phyloP scores from a whole-genome alignment of 1,140 invertebrate genomes.

The Ericerus pela region DNA sequence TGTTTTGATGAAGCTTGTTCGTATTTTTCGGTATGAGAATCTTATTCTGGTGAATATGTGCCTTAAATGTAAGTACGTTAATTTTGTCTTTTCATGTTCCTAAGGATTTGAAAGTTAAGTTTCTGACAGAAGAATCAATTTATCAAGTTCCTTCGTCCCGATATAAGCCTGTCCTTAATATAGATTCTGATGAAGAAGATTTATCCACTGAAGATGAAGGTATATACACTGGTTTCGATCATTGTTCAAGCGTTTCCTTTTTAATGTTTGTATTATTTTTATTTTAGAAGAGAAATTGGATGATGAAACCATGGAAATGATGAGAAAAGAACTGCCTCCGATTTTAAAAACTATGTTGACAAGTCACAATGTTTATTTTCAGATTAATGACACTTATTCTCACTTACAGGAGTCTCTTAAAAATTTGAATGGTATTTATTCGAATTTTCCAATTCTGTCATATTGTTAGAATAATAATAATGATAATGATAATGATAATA shows the following conservation, averaged over 20 bases:
- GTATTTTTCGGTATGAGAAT: background rate
- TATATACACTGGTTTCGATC: background rate
- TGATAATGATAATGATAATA: no score
- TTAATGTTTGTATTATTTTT: background rate
- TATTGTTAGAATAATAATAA: no score
- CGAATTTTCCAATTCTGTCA: no score
- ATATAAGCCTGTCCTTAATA: background rate
- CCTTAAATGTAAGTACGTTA: background rate
- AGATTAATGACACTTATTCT: background rate
- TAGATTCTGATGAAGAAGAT: conserved; percentile 5
- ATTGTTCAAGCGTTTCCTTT: background rate
- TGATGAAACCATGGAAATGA: background rate
- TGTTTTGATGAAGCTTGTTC: conserved; percentile 6
- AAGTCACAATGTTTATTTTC: background rate
- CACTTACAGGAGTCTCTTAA: no score
- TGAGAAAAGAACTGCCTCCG: background rate
- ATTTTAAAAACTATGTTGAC: background rate
- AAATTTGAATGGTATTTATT: no score
- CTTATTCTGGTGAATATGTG: background rate
- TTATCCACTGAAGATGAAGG: background rate
- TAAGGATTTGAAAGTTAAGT: background rate
- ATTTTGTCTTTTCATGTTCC: background rate
- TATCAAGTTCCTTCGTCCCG: background rate
- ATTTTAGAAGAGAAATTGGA: background rate
- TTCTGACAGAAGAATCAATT: background rate